These are phyloP conservation scores for Pavo muticus DNA, from an alignment of 2,113 vertebrate species.

Conservation along the genomic window DNA sequence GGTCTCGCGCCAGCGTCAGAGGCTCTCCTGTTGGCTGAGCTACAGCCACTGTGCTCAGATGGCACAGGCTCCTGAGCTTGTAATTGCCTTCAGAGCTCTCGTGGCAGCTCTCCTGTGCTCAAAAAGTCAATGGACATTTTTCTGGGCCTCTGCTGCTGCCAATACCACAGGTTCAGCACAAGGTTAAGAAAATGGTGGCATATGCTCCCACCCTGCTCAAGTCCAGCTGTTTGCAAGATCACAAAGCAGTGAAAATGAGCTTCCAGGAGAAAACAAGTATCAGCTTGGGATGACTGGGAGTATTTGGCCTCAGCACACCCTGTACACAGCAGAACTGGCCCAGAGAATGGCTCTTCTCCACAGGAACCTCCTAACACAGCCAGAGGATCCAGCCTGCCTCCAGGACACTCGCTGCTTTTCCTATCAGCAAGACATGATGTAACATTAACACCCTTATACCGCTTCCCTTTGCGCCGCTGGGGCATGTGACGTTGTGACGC, in stretches of 20 bases:
- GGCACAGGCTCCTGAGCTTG: not conserved
- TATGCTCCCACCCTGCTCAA: not conserved
- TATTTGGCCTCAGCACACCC: not conserved
- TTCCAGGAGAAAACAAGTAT: not conserved
- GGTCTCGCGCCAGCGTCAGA: not conserved
- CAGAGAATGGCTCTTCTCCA: not conserved
- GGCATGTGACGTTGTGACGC: not conserved
- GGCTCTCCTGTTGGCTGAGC: not conserved
- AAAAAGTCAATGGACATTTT: not conserved
- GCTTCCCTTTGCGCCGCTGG: not conserved
- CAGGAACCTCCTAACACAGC: not conserved
- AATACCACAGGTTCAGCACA: slow-evolving; percentile 15
- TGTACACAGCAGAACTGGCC: slow-evolving; percentile 4
- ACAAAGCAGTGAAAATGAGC: not conserved
- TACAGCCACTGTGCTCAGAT: not conserved
- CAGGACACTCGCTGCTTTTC: not conserved
- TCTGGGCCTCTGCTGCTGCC: slow-evolving; percentile 28
- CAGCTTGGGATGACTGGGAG: rapidly evolving
- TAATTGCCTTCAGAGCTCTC: not conserved
- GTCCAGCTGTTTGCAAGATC: not conserved
- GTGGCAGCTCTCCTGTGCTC: slow-evolving; percentile 1
- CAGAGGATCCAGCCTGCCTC: not conserved
- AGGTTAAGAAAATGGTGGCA: slow-evolving; percentile 50
- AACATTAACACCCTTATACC: not conserved
- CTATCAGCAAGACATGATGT: not conserved